phyloP scores from a whole-genome alignment of 2,113 vertebrate genomes.

The Toxotes chatareus region DNA sequence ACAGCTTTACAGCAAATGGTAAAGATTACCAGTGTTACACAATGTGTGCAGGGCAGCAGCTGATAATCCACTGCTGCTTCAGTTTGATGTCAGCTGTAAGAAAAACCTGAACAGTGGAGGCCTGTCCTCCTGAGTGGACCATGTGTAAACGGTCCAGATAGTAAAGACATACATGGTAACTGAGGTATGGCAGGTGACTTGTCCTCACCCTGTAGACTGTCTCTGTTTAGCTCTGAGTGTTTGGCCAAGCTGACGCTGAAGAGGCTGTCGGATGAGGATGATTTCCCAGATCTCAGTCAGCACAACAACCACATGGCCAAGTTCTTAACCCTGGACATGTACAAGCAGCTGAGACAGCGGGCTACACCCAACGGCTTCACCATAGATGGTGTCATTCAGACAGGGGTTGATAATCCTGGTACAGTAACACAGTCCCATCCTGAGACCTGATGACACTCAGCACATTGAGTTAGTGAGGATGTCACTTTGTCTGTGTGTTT shows the following conservation, averaged over 20 bases:
- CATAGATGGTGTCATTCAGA: slow-evolving; percentile 88
- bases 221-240: slow-evolving; percentile 78
- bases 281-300: slow-evolving; percentile 84
- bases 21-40: slow-evolving; percentile 52
- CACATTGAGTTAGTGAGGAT: slow-evolving; percentile 31
- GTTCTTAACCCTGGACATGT: slow-evolving; percentile 84
- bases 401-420: slow-evolving; percentile 91
- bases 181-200: neutral
- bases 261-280: slow-evolving; percentile 81
- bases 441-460: slow-evolving; percentile 9
- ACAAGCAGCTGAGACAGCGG: slow-evolving; percentile 78
- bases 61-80: slow-evolving; percentile 37
- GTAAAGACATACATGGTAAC: neutral
- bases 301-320: slow-evolving; percentile 88
- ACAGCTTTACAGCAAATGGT: slow-evolving; percentile 15
- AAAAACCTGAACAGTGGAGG: neutral
- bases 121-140: neutral
- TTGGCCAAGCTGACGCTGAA: slow-evolving; percentile 82
- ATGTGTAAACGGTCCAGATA: neutral
- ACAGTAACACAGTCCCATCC: slow-evolving; percentile 70
- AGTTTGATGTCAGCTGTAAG: neutral
- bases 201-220: slow-evolving; percentile 38
- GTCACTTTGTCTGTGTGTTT: neutral
- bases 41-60: slow-evolving; percentile 23
- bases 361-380: slow-evolving; percentile 85